Evolutionary conservation across 1,140 invertebrate species (phyloP).

Genomic region (Asbolus verrucosus): DNA sequence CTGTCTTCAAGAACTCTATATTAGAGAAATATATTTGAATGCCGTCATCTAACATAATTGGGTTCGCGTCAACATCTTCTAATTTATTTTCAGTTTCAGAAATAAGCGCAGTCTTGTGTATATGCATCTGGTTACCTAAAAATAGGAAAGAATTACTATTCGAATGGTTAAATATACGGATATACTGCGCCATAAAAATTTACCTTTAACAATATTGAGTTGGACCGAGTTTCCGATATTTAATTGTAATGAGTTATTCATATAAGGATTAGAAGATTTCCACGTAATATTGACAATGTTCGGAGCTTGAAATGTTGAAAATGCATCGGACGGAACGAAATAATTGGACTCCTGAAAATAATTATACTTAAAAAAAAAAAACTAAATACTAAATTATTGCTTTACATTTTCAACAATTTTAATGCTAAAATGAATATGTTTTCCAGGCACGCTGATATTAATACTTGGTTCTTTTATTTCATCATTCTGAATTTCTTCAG

Average conservation of each 20-base stretch:
- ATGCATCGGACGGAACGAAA: slow-evolving; percentile 44
- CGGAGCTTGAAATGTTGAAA: slow-evolving; percentile 4
- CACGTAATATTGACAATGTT: slow-evolving; percentile 50
- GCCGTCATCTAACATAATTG: slow-evolving; percentile 43
- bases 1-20: slow-evolving; percentile 45
- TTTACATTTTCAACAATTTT: slow-evolving; percentile 45
- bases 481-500: no score
- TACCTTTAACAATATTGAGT: slow-evolving; percentile 32
- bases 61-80: slow-evolving; percentile 9
- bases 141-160: neutral
- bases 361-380: neutral
- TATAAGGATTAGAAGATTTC: slow-evolving; percentile 13
- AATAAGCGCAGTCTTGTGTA: slow-evolving; percentile 14
- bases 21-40: slow-evolving; percentile 46
- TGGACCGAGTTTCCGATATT: slow-evolving; percentile 13
- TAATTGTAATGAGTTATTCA: slow-evolving; percentile 47
- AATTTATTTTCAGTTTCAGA: slow-evolving; percentile 19
- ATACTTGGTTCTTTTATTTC: no score
- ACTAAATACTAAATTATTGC: neutral
- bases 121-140: slow-evolving; percentile 13
- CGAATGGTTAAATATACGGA: slow-evolving; percentile 13
- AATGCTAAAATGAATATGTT: slow-evolving; percentile 30
- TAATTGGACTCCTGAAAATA: slow-evolving; percentile 45
- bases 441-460: no score
- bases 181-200: slow-evolving; percentile 17